These are phyloP conservation scores for Pelodytes ibericus DNA, from an alignment of 2,797 vertebrate genomes.

Conservation along the genomic window DNA sequence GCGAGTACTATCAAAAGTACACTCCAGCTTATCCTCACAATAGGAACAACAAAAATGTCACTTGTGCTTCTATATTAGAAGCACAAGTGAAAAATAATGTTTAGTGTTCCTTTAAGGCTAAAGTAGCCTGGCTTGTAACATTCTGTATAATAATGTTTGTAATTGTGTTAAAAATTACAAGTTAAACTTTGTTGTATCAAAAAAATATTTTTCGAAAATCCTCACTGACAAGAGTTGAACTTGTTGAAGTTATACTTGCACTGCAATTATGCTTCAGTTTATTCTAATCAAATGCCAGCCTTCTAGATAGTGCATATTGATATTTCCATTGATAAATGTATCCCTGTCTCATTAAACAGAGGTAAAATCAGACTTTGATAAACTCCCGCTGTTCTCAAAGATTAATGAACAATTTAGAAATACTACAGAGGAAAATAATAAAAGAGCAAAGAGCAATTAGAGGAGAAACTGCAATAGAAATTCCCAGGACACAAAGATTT, in stretches of 20 bases:
- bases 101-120: too few species aligned
- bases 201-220: neutral
- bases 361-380: slow-evolving; percentile 23
- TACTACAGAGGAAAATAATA: neutral
- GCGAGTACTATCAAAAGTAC: too few species aligned
- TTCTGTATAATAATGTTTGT: too few species aligned
- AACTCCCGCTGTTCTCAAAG: slow-evolving; percentile 9
- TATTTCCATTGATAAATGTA: slow-evolving; percentile 18
- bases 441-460: slow-evolving; percentile 4
- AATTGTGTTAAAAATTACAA: too few species aligned
- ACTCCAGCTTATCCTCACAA: too few species aligned
- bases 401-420: slow-evolving; percentile 35
- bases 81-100: too few species aligned
- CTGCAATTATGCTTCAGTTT: slow-evolving; percentile 1
- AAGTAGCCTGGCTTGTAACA: too few species aligned
- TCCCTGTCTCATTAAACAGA: neutral
- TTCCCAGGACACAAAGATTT: slow-evolving; percentile 5
- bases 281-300: neutral
- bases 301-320: neutral
- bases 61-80: too few species aligned
- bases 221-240: neutral
- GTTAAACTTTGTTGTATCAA: too few species aligned
- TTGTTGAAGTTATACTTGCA: neutral
- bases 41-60: too few species aligned
- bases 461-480: neutral